Conservation (phyloP, 2,888 invertebrate genomes). For the Lordiphosa fenestrarum region DNA sequence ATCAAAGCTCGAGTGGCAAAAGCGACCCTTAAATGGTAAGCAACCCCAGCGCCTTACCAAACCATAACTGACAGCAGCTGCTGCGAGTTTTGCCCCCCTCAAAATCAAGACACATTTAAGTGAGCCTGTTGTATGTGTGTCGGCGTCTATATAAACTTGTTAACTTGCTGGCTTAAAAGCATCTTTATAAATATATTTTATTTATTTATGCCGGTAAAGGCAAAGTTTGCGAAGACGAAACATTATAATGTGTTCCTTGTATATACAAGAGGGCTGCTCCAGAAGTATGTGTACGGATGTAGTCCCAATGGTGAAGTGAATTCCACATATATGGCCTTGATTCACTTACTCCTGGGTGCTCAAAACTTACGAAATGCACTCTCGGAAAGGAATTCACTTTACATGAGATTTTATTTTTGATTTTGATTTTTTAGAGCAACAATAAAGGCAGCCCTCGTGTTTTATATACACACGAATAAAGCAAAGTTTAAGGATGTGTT, state of each 20-base stretch:
- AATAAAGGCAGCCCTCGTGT: too few species aligned
- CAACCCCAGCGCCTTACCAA: constrained; percentile 36
- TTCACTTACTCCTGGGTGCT: too few species aligned
- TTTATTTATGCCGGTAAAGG: constrained; percentile 72
- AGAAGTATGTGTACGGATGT: too few species aligned
- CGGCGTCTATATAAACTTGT: constrained; percentile 59
- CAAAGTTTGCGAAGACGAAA: constrained; percentile 58
- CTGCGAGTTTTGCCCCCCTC: constrained; percentile 51
- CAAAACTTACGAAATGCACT: too few species aligned
- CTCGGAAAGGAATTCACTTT: too few species aligned
- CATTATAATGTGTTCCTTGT: constrained; percentile 61
- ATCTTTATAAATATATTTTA: constrained; percentile 74
- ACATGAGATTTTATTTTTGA: too few species aligned
- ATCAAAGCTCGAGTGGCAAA: constrained; percentile 23
- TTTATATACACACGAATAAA: not conserved
- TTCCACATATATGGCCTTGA: too few species aligned
- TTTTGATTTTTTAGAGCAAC: too few species aligned
- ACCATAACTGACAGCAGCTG: constrained; percentile 72
- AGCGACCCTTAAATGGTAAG: constrained; percentile 61
- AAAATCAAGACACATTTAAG: constrained; percentile 10
- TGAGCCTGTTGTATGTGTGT: constrained; percentile 12
- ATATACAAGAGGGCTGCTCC: constrained; percentile 8
- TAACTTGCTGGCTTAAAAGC: constrained; percentile 74
- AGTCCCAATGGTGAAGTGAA: too few species aligned
- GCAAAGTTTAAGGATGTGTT: constrained; percentile 9